A percentile compares a stretch with the other conserved stretches of the same genome.
phyloP scores from a whole-genome alignment of 2,888 invertebrate species.

The Scelioninae gen. 1 region DNA sequence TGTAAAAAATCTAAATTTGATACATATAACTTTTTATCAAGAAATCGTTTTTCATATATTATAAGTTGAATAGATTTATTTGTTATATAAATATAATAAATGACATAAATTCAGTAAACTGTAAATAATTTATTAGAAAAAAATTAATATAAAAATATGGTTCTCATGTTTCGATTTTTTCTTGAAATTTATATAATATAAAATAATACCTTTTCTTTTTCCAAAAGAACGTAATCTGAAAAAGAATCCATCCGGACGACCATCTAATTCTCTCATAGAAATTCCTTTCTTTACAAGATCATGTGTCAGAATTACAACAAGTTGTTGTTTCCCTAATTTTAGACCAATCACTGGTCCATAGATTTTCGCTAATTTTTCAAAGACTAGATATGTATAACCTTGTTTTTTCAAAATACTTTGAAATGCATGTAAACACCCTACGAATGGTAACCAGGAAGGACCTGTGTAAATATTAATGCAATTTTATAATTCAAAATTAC shows the following conservation, averaged over 20 bases:
- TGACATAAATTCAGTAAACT: too few relatives aligned
- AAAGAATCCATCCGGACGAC: slow-evolving; percentile 90
- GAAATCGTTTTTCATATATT: too few relatives aligned
- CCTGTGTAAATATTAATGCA: not conserved
- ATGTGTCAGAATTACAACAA: slow-evolving; percentile 87
- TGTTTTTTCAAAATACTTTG: slow-evolving; percentile 81
- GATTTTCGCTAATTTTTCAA: slow-evolving; percentile 86
- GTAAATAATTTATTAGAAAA: not conserved
- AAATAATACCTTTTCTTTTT: slow-evolving; percentile 86
- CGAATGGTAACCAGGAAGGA: slow-evolving; percentile 80
- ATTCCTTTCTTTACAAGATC: slow-evolving; percentile 87
- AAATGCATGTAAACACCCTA: slow-evolving; percentile 85
- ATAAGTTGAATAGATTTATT: too few relatives aligned
- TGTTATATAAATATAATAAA: too few relatives aligned
- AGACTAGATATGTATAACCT: slow-evolving; percentile 87
- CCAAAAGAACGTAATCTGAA: slow-evolving; percentile 88
- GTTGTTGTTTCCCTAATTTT: slow-evolving; percentile 87
- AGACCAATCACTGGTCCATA: slow-evolving; percentile 89
- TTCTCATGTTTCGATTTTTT: too few relatives aligned
- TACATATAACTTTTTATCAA: too few relatives aligned
- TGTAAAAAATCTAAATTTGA: too few relatives aligned
- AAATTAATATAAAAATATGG: not conserved
- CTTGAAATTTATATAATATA: not conserved
- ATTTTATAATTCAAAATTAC: too few relatives aligned
- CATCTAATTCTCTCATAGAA: slow-evolving; percentile 88